Evolutionary conservation across 2,888 invertebrate genomes (phyloP).

Genomic region (Galeruca laticollis): DNA sequence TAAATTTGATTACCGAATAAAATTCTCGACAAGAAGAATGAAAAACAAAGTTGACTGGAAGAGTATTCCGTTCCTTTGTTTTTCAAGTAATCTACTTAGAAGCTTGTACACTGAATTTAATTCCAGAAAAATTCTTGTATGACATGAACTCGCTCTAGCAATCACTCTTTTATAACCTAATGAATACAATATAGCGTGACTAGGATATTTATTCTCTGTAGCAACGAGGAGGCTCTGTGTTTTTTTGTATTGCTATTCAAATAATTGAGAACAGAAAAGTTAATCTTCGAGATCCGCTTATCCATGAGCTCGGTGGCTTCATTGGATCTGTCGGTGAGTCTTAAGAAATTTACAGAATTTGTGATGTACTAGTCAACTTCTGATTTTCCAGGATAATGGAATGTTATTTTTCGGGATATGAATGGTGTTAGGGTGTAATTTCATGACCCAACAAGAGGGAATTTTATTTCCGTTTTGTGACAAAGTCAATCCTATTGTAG

Average conservation of each 20-base stretch:
- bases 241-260: slow-evolving; percentile 13
- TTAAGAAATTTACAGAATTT: not conserved
- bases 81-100: slow-evolving; percentile 15
- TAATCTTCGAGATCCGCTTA: slow-evolving; percentile 11
- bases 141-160: slow-evolving; percentile 22
- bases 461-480: too few relatives aligned
- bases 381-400: too few relatives aligned
- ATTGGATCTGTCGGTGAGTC: not conserved
- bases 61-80: slow-evolving; percentile 12
- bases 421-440: too few relatives aligned
- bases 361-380: too few relatives aligned
- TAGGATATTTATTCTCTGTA: slow-evolving; percentile 15
- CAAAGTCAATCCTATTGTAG: too few relatives aligned
- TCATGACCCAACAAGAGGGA: too few relatives aligned
- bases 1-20: not conserved
- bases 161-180: slow-evolving; percentile 29
- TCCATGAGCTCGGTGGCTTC: slow-evolving; percentile 1
- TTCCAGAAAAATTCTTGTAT: slow-evolving; percentile 24
- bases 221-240: slow-evolving; percentile 8
- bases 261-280: slow-evolving; percentile 11
- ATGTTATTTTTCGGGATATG: too few relatives aligned
- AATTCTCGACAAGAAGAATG: not conserved
- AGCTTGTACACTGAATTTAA: slow-evolving; percentile 19
- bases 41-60: not conserved
- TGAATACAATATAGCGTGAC: slow-evolving; percentile 25